phyloP scores from a whole-genome alignment of 2,113 vertebrate species.

The Chrysemys picta region DNA sequence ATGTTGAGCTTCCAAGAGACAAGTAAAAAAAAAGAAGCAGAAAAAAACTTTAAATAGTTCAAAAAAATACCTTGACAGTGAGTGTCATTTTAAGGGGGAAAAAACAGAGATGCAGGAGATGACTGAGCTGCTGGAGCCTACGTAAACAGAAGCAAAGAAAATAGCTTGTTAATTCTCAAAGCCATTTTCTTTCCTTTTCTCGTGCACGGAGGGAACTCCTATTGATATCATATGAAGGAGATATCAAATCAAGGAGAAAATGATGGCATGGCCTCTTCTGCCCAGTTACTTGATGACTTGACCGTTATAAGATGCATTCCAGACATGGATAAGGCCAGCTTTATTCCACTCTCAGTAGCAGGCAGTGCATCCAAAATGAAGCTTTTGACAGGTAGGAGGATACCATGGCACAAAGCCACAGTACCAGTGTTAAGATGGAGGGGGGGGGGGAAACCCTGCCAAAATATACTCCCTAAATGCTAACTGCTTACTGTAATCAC shows the following conservation, averaged over 20 bases:
- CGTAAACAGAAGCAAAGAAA: background rate
- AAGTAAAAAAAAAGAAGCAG: background rate
- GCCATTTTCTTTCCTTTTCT: background rate
- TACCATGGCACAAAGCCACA: conserved; percentile 68
- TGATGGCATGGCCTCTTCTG: background rate
- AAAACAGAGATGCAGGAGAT: background rate
- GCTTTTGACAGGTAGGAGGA: conserved; percentile 70
- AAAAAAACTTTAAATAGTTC: background rate
- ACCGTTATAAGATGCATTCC: background rate
- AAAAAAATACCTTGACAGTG: background rate
- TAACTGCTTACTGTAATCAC: conserved; percentile 76
- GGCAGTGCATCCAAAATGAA: conserved; percentile 25
- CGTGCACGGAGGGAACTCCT: background rate
- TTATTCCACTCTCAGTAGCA: conserved; percentile 37
- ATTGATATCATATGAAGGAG: background rate
- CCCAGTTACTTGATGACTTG: background rate
- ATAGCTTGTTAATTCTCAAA: background rate
- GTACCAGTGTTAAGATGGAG: conserved; percentile 31
- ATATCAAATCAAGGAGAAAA: background rate
- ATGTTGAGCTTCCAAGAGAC: conserved; percentile 11
- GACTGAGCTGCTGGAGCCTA: background rate
- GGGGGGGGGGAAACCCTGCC: conserved; percentile 43
- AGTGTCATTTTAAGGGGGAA: background rate
- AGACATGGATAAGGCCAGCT: background rate
- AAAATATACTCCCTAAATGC: conserved; percentile 70